Evolutionary conservation across 1,140 invertebrate species (phyloP), one percentile per base, ranked within the genome.

Genomic region (Drosophila pallidifrons): DNA sequence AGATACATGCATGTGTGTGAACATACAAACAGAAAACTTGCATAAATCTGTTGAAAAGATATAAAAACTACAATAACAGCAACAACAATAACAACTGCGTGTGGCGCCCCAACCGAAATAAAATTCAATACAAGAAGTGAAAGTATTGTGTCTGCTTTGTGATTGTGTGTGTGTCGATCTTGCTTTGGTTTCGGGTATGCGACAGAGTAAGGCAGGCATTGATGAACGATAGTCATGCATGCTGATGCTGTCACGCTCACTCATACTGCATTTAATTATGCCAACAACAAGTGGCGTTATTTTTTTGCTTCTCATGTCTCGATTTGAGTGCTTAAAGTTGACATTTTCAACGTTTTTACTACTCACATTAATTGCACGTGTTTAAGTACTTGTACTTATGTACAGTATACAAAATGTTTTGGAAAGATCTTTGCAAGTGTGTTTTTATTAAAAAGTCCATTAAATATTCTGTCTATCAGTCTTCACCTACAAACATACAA

Each of bases 91-190:
- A 38, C 35, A 10, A 10, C 7, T 38, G 35, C 10, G 57, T 57
- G 65, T 67, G 68, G 64, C 77, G 77, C 73, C 49, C 77, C 45
- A 89, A 69, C 65, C 71, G 43, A 89, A 89, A 89, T 88, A 71
- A 82, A 82, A 79, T 89, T 79, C 61, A 89, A 89, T 88, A 83
- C 75, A 90, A 90, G 86, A 89, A 89, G 85, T 89, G 85, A 89
- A 89, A 89, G 85, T 89, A 90, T 85, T 79, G 66, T 85, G 54
- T 70, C 61, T 61, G 32, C 51, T 38, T 38, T 10, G 59, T 28
- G 15, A 77, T 20, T 38, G 72, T 66, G 54, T 61, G 16, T 71
- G 52, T 47, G 41, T 49, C 74, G 83, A 89, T 89, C 85, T 89
- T 89, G 69, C 80, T 69, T 80, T 87, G 83, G 66, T 72, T 83